These are phyloP conservation scores for Thripadectes ignobilis DNA, from an alignment of 2,797 vertebrate genomes.

Conservation along the genomic window DNA sequence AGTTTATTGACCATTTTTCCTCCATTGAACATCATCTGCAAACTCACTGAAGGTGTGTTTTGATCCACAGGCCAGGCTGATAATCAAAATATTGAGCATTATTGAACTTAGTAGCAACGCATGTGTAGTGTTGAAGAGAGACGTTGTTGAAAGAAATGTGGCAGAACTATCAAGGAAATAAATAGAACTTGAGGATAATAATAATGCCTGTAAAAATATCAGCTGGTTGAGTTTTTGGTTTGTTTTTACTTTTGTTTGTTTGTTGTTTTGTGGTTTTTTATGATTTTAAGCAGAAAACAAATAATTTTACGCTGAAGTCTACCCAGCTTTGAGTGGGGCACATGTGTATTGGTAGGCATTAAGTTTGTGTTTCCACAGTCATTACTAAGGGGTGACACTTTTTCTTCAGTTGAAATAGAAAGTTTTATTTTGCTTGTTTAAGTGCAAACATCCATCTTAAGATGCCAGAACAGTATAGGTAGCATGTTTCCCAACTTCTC, in stretches of 20 bases:
- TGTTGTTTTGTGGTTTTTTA: not conserved
- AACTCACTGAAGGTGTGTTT: not conserved
- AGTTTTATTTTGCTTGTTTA: not conserved
- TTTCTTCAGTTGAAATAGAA: not conserved
- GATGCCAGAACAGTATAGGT: not conserved
- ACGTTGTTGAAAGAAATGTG: not conserved
- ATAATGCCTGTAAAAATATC: not conserved
- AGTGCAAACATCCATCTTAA: not conserved
- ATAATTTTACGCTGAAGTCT: not conserved
- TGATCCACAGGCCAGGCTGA: not conserved
- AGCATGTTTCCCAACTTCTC: not conserved
- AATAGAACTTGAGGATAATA: not conserved
- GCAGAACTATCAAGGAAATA: not conserved
- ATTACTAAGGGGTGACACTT: not conserved
- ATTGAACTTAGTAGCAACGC: not conserved
- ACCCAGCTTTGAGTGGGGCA: not conserved
- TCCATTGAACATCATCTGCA: not conserved
- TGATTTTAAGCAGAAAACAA: not conserved
- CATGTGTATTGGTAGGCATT: not conserved
- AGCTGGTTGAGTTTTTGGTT: not conserved
- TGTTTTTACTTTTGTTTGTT: not conserved
- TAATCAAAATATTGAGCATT: not conserved
- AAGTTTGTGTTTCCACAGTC: not conserved
- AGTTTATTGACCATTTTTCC: not conserved
- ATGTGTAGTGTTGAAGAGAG: not conserved